Evolutionary conservation across 2,888 invertebrate species (phyloP), one percentile per base, ranked within the genome.

Genomic region (Lottia scabra): DNA sequence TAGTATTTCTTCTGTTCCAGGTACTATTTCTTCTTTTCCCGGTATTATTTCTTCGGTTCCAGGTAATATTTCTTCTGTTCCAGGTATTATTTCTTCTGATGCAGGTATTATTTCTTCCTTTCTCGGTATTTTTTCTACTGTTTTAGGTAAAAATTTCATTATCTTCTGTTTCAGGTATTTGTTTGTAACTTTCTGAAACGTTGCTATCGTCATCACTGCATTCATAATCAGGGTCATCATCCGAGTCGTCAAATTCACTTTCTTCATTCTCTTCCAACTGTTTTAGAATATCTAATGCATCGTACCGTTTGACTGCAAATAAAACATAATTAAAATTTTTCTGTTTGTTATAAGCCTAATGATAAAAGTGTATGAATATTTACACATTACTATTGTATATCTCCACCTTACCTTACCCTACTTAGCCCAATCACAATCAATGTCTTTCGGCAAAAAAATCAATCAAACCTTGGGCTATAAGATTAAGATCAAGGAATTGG

Each of bases 201-300:
- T 65, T 15, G 15, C 65, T 26, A 27, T 19, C 43, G 30, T 19
- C 3, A 16, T 65, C 15, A 43, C 13, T 12, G n/a, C n/a, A n/a
- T 65, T 65, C 13, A 19, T 65, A 65, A 43, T 65, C 64, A 12
- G 64, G 64, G 26, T 64, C 64, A 38, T 38, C 13, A 64, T 64
- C 64, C 5, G 30, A 23, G 15, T 64, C 64, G 27, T 64, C 27
- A 64, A 27, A 64, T n/a, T 64, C 30, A 15, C 64, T 64, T 38
- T 38, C 64, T n/a, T 23, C 26, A 30, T 1, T 38, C 5, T 65
- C 65, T n/a, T 65, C 30, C 15, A 65, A 65, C 13, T 23, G 30
- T 27, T 65, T 26, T 13, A 65, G n/a, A n/a, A 26, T 26, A 12
- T 65, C 43, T n/a, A 26, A n/a, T 12, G 43, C 43, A 65, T n/a